Evolutionary conservation across 2,797 vertebrate genomes (phyloP).

Genomic region (Cyclura pinguis): DNA sequence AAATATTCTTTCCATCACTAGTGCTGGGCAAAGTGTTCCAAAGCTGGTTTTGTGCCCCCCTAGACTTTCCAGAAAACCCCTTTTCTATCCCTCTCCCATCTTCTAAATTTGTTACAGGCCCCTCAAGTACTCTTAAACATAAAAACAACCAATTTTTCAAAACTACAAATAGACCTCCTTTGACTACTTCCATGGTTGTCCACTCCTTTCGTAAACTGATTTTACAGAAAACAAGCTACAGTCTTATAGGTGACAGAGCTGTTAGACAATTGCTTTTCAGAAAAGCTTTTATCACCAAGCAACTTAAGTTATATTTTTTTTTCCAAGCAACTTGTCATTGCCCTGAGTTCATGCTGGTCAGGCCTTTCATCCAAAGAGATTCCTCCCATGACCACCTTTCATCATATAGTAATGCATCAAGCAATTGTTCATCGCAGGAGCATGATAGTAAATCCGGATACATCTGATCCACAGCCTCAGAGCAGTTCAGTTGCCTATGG

Average conservation of each 20-base stretch:
- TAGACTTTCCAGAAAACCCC: too few relatives aligned
- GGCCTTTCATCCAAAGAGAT: conserved; percentile 67
- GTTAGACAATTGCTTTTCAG: conserved; percentile 30
- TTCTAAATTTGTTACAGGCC: too few relatives aligned
- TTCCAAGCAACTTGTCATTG: conserved; percentile 57
- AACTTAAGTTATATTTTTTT: conserved; percentile 39
- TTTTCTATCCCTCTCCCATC: too few relatives aligned
- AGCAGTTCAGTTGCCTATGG: conserved; percentile 72
- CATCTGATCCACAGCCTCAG: conserved; percentile 61
- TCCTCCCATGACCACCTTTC: conserved; percentile 49
- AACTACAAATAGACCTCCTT: too few relatives aligned
- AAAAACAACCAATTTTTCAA: too few relatives aligned
- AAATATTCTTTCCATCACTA: too few relatives aligned
- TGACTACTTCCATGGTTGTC: too few relatives aligned
- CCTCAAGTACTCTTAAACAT: too few relatives aligned
- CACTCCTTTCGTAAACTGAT: background rate
- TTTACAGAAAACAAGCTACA: conserved; percentile 38
- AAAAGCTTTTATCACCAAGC: conserved; percentile 42
- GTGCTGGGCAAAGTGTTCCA: too few relatives aligned
- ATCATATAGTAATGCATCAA: conserved; percentile 72
- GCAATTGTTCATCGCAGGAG: conserved; percentile 74
- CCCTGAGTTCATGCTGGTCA: conserved; percentile 67
- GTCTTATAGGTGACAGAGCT: conserved; percentile 50
- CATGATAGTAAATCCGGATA: conserved; percentile 68
- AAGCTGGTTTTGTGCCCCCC: too few relatives aligned